Conservation (phyloP, 2,888 invertebrate species). For the Orchesellides sinensis region DNA sequence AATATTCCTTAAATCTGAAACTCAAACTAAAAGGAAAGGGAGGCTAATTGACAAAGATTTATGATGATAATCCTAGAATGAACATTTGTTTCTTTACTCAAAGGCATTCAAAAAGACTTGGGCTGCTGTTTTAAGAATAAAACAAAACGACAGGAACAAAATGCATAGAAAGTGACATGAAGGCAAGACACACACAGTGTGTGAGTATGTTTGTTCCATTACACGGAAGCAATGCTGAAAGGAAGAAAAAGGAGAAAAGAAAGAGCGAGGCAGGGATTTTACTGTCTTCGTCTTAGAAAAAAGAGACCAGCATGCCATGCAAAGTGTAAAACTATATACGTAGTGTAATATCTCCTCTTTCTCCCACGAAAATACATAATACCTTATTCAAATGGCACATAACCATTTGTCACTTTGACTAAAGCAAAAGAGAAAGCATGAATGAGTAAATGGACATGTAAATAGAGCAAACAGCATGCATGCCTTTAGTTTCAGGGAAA, state of each 20-base stretch:
- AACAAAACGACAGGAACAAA: slow-evolving; percentile 22
- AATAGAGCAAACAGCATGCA: slow-evolving; percentile 16
- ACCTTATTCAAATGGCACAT: slow-evolving; percentile 28
- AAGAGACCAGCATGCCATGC: neutral
- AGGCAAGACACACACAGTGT: neutral
- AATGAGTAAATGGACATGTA: slow-evolving; percentile 37
- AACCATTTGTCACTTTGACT: slow-evolving; percentile 43
- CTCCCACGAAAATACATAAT: slow-evolving; percentile 14
- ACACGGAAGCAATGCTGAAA: neutral
- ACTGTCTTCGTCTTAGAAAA: neutral
- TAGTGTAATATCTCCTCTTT: slow-evolving; percentile 13
- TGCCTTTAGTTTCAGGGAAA: neutral
- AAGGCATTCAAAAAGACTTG: slow-evolving; percentile 12
- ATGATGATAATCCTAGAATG: slow-evolving; percentile 50
- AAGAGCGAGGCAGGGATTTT: neutral
- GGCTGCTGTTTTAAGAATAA: neutral
- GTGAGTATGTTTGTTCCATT: slow-evolving; percentile 6
- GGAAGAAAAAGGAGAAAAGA: neutral
- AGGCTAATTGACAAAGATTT: slow-evolving; percentile 59
- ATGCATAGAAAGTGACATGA: slow-evolving; percentile 18
- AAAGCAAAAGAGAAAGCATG: slow-evolving; percentile 21
- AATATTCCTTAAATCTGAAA: slow-evolving; percentile 13
- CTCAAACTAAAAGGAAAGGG: slow-evolving; percentile 23
- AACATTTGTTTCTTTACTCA: slow-evolving; percentile 40
- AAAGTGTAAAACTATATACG: neutral